These are phyloP conservation scores for Strigops habroptila DNA, from an alignment of 2,113 vertebrate species.

Conservation along the genomic window DNA sequence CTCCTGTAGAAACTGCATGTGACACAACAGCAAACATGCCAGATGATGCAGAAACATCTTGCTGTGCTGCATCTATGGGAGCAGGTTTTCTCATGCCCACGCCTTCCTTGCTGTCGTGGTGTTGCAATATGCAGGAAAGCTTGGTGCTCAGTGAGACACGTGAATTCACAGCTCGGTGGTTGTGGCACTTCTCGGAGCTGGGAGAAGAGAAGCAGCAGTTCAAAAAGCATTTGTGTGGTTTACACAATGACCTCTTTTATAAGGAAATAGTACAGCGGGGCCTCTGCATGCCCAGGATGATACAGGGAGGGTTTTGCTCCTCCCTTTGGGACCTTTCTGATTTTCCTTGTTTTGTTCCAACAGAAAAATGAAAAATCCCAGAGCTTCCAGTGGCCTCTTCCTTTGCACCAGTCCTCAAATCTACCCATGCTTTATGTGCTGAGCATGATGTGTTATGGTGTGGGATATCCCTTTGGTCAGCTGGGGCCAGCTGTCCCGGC, in stretches of 20 bases:
- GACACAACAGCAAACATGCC: fast-evolving
- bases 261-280: not conserved
- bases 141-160: fast-evolving
- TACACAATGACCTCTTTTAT: not conserved
- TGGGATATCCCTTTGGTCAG: not conserved
- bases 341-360: not conserved
- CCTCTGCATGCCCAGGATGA: not conserved
- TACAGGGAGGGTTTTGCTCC: not conserved
- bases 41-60: not conserved
- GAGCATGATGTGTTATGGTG: not conserved
- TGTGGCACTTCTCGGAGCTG: not conserved
- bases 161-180: not conserved
- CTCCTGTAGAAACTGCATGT: not conserved
- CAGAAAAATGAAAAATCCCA: not conserved
- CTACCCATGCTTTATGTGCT: not conserved
- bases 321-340: not conserved
- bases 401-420: not conserved
- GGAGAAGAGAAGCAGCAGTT: not conserved
- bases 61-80: not conserved
- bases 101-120: not conserved
- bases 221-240: not conserved
- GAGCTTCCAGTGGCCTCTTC: not conserved
- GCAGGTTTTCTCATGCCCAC: not conserved
- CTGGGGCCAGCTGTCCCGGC: not conserved
- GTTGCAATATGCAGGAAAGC: not conserved